Evolutionary conservation across 92 coral and sea anemone genomes (phyloP), one percentile per base, ranked within the genome.

Genomic region (Paragorgia papillata): DNA sequence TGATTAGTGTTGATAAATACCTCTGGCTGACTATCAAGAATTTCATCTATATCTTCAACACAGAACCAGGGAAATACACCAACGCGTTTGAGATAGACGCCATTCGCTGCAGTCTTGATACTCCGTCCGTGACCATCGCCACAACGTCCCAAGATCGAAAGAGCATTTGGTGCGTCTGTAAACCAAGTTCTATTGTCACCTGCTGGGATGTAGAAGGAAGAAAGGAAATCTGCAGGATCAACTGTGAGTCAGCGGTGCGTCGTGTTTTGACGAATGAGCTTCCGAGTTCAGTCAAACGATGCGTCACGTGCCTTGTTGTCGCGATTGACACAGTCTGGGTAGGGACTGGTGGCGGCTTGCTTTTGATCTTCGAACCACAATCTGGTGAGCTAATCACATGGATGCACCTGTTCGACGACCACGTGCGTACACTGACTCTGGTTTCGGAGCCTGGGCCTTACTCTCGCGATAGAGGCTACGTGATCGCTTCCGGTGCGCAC

Each of bases 401-500:
- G 96, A 86, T 93, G 79, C 85, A 86, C 68, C 82, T 89, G 17
- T 90, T 83, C 51, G 75, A 83, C 59, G 97, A 93, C 57, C 40
- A 33, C 59, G 90, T 89, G 17, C 91, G 97, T 6, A 90, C 89
- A 14, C 85, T 93, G 7, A 79, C 90, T 5, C 50, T 84, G 57
- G 85, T 90, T 28, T 26, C 83, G 25, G 93, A 90, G 44, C 96
- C 93, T 37, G 97, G 96, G 31, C 96, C 93, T 24, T 90, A 91
- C 69, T 85, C 82, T 43, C 83, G 91, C 5, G 97, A 93, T 32
- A 92, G 88, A 68, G 79, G 87, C 60, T 88, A 85, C 70, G 94
- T 93, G 15, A 82, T 90, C 83, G 91, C 92, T 53, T 88, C 97
- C 17, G 97, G 97, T n/a, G 86, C 85, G 68, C 86, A 77, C n/a